phyloP scores from a whole-genome alignment of 2,888 invertebrate genomes.

The Cerceris rybyensis region DNA sequence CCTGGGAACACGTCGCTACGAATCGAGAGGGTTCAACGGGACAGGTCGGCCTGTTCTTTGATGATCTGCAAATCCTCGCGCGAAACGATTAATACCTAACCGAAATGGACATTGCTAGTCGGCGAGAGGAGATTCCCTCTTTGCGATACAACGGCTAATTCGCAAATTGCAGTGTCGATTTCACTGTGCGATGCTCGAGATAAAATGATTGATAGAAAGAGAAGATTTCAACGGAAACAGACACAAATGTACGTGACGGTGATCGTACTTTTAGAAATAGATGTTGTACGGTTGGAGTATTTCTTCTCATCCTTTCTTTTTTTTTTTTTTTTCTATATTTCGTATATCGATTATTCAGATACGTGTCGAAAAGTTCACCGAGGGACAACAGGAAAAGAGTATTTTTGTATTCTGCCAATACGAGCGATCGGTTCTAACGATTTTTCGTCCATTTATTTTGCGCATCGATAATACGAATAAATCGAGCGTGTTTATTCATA shows the following conservation, averaged over 20 bases:
- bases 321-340: no score
- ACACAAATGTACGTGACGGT: no score
- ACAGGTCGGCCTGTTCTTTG: constrained; percentile 52
- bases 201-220: background rate
- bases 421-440: background rate
- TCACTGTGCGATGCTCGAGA: background rate
- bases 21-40: constrained; percentile 38
- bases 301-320: background rate
- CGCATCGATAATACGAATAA: background rate
- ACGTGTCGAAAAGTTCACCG: no score
- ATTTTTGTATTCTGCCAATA: no score
- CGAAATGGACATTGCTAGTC: constrained; percentile 10
- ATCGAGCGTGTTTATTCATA: constrained; percentile 2
- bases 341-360: no score
- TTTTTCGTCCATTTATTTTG: background rate
- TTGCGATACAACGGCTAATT: background rate
- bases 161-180: constrained; percentile 5
- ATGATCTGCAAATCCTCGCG: constrained; percentile 62
- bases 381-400: no score
- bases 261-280: background rate
- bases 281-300: background rate
- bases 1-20: constrained; percentile 62
- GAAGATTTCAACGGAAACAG: no score
- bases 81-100: constrained; percentile 58
- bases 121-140: background rate